Base-by-base conservation (phyloP, 2,113 vertebrate genomes). In the Aplodontia rufa region DNA sequence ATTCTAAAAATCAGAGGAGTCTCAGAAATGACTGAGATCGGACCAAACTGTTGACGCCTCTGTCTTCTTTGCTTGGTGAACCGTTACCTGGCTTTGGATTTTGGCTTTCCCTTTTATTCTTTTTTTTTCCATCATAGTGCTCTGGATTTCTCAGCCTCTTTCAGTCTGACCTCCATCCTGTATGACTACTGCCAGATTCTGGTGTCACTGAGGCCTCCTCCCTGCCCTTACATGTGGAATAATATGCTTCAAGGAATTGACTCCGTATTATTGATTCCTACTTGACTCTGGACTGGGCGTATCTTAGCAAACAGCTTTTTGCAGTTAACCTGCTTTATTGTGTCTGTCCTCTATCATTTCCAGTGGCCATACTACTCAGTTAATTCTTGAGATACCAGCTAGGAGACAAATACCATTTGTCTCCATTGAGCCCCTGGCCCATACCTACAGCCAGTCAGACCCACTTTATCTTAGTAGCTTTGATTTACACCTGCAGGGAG, bases 31-130 rank as follows among this genome's bases (percentile, higher is more conserved):
- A 82, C 40, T 71, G 68, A 78, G n/a, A 40, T 82, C 76, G 91
- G 82, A 87, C 60, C 49, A 76, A 87, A 87, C 87, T 69, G 12
- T 76, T 62, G 11, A 87, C 1, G 1, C 42, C 30, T 91, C 62
- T 88, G 28, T 87, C 60, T 94, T 91, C 42, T 30, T 51, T 91
- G 60, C 60, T 94, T 94, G 37, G 37, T 91, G 87, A 87, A 91
- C 82, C 30, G 0, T 78, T 83, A 96, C 60, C 78, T 91, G 88
- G 62, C 60, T 94, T 83, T 91, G 87, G 42, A 82, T 76, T 91
- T 94, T 91, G 92, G 69, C 83, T 83, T 83, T 87, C 60, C 55
- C 64, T 51, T 85, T 90, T 49, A 45, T 47, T 76, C 80, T 93
- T 89, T 90, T 12, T 51, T 91, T 91, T 94, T 91, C 75, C 51